phyloP scores from a whole-genome alignment of 2,113 vertebrate genomes.

The Ctenomys sociabilis region DNA sequence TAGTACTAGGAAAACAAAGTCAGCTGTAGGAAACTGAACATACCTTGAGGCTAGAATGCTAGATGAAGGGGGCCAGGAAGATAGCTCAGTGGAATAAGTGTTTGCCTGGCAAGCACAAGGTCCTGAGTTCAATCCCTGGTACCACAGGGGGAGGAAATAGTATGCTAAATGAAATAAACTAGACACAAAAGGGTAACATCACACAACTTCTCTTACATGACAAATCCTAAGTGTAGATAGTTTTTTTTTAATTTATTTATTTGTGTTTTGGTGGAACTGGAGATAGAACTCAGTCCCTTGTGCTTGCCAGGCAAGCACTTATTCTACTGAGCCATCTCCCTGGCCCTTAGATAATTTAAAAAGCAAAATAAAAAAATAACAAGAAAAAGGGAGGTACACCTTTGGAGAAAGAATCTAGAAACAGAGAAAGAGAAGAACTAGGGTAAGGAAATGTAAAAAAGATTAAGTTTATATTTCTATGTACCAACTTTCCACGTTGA shows the following conservation, averaged over 20 bases:
- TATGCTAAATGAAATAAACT: background rate
- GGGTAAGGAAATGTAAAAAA: background rate
- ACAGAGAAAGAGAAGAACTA: background rate
- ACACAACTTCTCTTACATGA: background rate
- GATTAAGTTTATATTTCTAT: background rate
- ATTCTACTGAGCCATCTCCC: too few relatives aligned
- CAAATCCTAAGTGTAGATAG: background rate
- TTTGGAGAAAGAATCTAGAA: background rate
- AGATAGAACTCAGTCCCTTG: too few relatives aligned
- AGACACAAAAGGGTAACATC: background rate
- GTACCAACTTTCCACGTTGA: background rate
- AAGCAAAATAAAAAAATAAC: background rate
- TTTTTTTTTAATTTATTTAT: too few relatives aligned
- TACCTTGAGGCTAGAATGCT: background rate
- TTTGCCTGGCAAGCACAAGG: too few relatives aligned
- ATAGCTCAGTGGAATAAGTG: too few relatives aligned
- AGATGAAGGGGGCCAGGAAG: background rate
- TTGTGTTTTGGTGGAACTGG: too few relatives aligned
- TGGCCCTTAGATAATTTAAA: background rate
- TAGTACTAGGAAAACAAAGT: background rate
- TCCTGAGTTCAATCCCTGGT: too few relatives aligned
- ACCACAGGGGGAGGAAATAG: too few relatives aligned
- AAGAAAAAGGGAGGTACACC: background rate
- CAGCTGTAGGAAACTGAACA: background rate
- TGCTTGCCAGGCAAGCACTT: too few relatives aligned